Base-by-base conservation (phyloP, 1,140 invertebrate species). In the Stenopsyche tienmushanensis region DNA sequence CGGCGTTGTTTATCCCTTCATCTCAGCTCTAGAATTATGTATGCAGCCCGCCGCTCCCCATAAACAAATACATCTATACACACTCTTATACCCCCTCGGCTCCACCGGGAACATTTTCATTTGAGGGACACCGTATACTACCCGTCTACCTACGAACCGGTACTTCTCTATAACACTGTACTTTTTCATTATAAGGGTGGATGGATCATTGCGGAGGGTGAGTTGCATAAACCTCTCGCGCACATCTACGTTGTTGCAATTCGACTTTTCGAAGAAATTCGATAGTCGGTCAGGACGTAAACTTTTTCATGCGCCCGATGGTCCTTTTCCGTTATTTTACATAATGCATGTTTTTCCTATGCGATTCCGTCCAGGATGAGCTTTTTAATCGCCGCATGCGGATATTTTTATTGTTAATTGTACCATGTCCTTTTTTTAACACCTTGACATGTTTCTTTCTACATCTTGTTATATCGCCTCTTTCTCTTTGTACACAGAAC, bases 1-100 rank as follows among this genome's bases (percentile, higher is more conserved):
- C 57, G 42, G 57, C 57, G 57, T 60, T 60, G 57, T 60, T 60
- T 60, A 60, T 60, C 57, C 57, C 57, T 60, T 60, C 57, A 60
- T 60, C 57, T 60, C 57, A 60, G 57, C 23, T 60, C 57, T 60
- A 24, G 57, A 60, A 60, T 60, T 60, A 60, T 60, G 57, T 60
- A 60, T 60, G 57, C 57, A 60, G 25, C 57, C 42, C 57, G 42
- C 42, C 55, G 41, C 23, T 58, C 42, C 57, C 57, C 15, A 60
- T 60, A 60, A 39, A 26, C 42, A 47, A 47, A 60, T 25, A 60
- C 24, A 45, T 55, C 9, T 57, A 10, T 60, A 26, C 41, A 47
- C 8, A 20, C 44, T 47, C 8, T 18, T 15, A 47, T 47, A 13
- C 44, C 5, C 34, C 34, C 34, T n/a, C 34, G n/a, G 17, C 44